Evolutionary conservation across 2,888 invertebrate species (phyloP).

Genomic region (Biston stratarius): DNA sequence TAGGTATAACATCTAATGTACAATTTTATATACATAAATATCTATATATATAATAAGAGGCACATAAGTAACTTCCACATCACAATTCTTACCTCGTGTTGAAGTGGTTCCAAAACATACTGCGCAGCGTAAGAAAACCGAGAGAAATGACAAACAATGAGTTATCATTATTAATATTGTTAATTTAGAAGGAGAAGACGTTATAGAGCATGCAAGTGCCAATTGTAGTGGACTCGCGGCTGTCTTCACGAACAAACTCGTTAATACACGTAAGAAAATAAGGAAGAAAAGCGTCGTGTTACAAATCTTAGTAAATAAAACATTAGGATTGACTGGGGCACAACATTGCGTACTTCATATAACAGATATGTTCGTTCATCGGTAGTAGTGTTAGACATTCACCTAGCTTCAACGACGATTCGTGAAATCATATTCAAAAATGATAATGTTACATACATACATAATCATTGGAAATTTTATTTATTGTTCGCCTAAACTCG

Average conservation of each 20-base stretch:
- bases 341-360: constrained; percentile 90
- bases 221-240: constrained; percentile 44
- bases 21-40: constrained; percentile 33
- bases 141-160: constrained; percentile 88
- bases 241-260: background rate
- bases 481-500: too few species aligned
- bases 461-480: too few species aligned
- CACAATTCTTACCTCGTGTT: constrained; percentile 96
- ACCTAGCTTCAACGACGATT: constrained; percentile 34
- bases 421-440: constrained; percentile 33
- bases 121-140: constrained; percentile 94
- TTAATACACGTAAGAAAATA: constrained; percentile 65
- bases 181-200: constrained; percentile 70
- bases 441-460: background rate
- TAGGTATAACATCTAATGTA: constrained; percentile 33
- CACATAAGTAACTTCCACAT: constrained; percentile 37
- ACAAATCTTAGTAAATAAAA: constrained; percentile 80
- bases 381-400: constrained; percentile 35
- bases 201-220: constrained; percentile 76
- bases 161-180: constrained; percentile 74
- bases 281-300: constrained; percentile 73
- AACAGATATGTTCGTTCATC: constrained; percentile 51
- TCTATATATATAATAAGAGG: constrained; percentile 13
- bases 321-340: constrained; percentile 91
- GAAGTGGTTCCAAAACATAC: constrained; percentile 99